Percentiles rank a stretch among this genome's conserved stretches.
Conservation (phyloP, 2,797 vertebrate genomes). For the Scleropages formosus region DNA sequence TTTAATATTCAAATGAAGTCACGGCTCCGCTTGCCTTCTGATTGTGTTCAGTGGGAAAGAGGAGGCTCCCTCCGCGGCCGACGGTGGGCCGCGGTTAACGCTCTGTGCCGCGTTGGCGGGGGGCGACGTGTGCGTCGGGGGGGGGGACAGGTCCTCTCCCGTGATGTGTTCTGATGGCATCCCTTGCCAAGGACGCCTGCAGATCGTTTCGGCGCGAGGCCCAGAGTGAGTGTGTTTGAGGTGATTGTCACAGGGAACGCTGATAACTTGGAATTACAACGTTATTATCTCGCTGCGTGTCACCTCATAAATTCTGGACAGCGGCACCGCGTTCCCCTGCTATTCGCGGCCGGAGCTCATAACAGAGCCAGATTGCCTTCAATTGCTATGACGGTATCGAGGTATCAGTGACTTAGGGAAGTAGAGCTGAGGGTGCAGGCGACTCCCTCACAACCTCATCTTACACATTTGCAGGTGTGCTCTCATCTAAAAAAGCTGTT, state of each 20-base stretch:
- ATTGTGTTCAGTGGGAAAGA: neutral
- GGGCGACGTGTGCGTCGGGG: neutral
- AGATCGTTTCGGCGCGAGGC: neutral
- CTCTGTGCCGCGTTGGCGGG: neutral
- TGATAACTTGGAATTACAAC: conserved; percentile 29
- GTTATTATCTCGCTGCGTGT: conserved; percentile 64
- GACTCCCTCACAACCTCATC: neutral
- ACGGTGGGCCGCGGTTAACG: neutral
- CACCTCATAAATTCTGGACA: conserved; percentile 17
- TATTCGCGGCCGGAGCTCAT: neutral
- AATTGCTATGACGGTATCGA: conserved; percentile 11
- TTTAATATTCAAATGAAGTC: conserved; percentile 28
- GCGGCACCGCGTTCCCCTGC: neutral
- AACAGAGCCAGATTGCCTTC: conserved; percentile 14
- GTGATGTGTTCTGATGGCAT: no score
- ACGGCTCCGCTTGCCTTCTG: neutral
- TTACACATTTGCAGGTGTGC: neutral
- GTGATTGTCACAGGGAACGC: neutral
- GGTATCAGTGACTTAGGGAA: conserved; percentile 17
- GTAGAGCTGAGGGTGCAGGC: neutral
- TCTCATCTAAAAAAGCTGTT: neutral
- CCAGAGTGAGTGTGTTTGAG: neutral
- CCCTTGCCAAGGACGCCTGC: no score
- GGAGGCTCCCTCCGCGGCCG: neutral
- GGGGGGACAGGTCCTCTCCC: neutral